Base-by-base conservation (phyloP, 1,140 invertebrate species). In the Drosophila saltans region DNA sequence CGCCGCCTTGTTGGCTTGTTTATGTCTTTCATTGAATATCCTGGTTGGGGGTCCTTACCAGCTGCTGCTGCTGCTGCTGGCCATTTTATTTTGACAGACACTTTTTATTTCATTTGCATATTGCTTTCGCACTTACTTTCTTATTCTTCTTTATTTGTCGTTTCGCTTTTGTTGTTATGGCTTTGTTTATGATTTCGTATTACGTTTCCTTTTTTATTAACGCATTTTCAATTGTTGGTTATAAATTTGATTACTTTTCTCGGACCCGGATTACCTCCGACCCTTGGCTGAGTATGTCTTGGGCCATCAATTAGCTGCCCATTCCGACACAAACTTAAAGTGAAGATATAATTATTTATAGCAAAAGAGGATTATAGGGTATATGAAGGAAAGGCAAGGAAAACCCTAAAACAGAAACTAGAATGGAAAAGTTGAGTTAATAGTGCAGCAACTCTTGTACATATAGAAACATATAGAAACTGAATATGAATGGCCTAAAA, bases 91-190 rank as follows among this genome's bases (percentile, higher is more conserved):
- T 89, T 86, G 76, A 81, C 81, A 84, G 80, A 66, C 83, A 74
- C 63, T 72, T 86, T 88, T 82, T 73, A 82, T 89, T 40, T 83
- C 84, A 88, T 88, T 88, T 88, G 83, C 83, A 88, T 88, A 88
- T 88, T 88, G 84, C 83, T 78, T 75, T 72, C 70, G 73, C 83
- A 88, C 77, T 83, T 67, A 66, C 74, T 48, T 78, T 36, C 77
- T 83, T 67, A 62, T 68, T 57, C 77, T 24, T 36, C 33, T 36
- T 36, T 36, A 36, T 59, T 76, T 76, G 58, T 59, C 41, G 24
- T 43, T 57, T 67, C 26, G 36, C 16, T 55, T 88, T 83, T 72
- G 80, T 83, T 72, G 80, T 88, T 88, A 88, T 88, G 74, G 84
- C 83, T 68, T 80, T 88, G 84, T 88, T 88, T 88, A 88, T 86